Conservation (phyloP, 2,888 invertebrate species). For the Lycaena phlaeas region DNA sequence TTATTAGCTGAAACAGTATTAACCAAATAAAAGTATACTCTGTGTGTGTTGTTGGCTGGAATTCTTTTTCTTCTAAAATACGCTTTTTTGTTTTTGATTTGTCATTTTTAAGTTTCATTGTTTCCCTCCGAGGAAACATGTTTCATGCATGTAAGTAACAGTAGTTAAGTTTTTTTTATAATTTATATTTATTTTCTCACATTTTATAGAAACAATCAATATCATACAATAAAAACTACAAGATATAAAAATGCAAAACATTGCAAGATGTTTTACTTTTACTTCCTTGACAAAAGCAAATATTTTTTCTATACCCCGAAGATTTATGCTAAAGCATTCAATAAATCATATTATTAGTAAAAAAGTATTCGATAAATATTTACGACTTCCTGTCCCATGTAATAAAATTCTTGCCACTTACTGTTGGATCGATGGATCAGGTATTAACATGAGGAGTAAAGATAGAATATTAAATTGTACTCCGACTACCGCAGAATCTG, state of each 20-base stretch:
- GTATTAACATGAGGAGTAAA: slow-evolving; percentile 79
- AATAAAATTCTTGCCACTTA: slow-evolving; percentile 78
- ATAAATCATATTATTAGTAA: slow-evolving; percentile 61
- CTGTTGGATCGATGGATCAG: slow-evolving; percentile 86
- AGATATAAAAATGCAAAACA: no score
- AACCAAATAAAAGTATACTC: neutral
- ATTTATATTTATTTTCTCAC: no score
- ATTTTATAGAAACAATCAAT: no score
- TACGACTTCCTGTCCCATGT: slow-evolving; percentile 72
- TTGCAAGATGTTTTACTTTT: no score
- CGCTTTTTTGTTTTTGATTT: no score
- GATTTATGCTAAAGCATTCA: slow-evolving; percentile 44
- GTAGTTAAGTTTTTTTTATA: no score
- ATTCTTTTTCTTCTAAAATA: slow-evolving; percentile 3
- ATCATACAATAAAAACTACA: no score
- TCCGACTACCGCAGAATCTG: slow-evolving; percentile 69
- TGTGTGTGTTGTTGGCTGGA: slow-evolving; percentile 10
- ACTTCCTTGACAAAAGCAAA: no score
- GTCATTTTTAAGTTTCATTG: no score
- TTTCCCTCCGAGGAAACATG: no score
- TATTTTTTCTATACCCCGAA: slow-evolving; percentile 24
- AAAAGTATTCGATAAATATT: slow-evolving; percentile 64
- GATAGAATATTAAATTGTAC: slow-evolving; percentile 77
- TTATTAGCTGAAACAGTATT: slow-evolving; percentile 56
- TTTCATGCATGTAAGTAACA: no score